These are phyloP conservation scores for Potamarius usumacintae DNA, from an alignment of 2,113 vertebrate species.

Conservation along the genomic window DNA sequence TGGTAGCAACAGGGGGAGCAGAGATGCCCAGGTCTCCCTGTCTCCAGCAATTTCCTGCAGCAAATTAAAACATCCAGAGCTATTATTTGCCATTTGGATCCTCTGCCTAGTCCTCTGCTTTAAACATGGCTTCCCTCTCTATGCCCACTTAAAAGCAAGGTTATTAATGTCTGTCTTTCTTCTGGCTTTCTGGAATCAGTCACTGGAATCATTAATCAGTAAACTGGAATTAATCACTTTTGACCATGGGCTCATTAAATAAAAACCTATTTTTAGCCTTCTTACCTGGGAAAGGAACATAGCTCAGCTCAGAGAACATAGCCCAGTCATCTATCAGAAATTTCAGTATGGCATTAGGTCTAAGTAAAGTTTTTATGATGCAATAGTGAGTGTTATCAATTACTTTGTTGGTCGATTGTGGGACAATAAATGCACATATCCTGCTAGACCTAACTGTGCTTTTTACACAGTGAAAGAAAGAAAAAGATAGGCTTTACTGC, in stretches of 20 bases:
- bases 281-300: not conserved
- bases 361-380: not conserved
- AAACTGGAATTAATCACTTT: not conserved
- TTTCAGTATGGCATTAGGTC: not conserved
- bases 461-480: not conserved
- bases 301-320: not conserved
- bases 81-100: not conserved
- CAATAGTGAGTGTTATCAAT: not conserved
- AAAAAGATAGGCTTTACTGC: not conserved
- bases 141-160: not conserved
- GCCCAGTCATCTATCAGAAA: not conserved
- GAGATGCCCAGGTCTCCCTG: no score
- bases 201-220: not conserved
- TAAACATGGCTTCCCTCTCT: not conserved
- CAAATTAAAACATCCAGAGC: not conserved
- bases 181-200: no score
- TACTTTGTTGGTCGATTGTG: not conserved
- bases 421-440: not conserved
- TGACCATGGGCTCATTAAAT: not conserved
- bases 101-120: not conserved
- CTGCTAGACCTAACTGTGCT: not conserved
- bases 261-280: not conserved
- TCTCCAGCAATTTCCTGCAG: no score
- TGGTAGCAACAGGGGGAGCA: no score
- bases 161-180: not conserved